Evolutionary conservation across 2,797 vertebrate genomes (phyloP).

Genomic region (Eupleurogrammus muticus): DNA sequence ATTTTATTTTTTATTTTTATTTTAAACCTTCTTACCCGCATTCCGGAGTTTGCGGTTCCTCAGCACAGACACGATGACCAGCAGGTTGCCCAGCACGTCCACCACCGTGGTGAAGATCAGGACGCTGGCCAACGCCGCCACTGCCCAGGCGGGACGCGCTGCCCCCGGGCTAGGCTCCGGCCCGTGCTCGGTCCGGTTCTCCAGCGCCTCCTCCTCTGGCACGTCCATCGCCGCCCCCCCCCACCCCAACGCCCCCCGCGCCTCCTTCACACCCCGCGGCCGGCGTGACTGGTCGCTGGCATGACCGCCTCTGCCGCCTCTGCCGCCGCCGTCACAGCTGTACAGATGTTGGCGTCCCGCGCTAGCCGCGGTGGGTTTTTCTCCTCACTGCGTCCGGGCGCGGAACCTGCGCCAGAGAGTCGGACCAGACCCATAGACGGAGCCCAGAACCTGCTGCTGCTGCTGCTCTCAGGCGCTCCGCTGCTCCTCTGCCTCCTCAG

Average conservation of each 20-base stretch:
- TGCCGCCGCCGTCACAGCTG: no score
- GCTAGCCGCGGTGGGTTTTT: background rate
- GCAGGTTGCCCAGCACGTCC: slow-evolving; percentile 87
- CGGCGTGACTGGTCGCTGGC: slow-evolving; percentile 5
- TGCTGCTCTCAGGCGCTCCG: background rate
- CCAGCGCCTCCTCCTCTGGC: slow-evolving; percentile 82
- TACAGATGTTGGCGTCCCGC: background rate
- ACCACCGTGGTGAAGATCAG: slow-evolving; percentile 88
- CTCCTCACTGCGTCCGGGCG: slow-evolving; percentile 5
- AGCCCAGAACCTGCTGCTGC: background rate
- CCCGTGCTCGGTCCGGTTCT: slow-evolving; percentile 75
- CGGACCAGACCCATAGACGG: slow-evolving; percentile 17
- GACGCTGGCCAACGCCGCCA: slow-evolving; percentile 84
- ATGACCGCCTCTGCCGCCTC: slow-evolving; percentile 23
- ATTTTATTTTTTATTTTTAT: no score
- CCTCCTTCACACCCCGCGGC: slow-evolving; percentile 5
- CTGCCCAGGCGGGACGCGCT: slow-evolving; percentile 81
- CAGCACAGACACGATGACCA: slow-evolving; percentile 87
- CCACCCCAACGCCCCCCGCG: background rate
- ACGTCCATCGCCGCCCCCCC: slow-evolving; percentile 58
- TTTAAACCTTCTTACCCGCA: slow-evolving; percentile 82
- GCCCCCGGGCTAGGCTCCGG: slow-evolving; percentile 64
- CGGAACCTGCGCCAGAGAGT: slow-evolving; percentile 8
- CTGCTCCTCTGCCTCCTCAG: slow-evolving; percentile 7
- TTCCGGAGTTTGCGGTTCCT: slow-evolving; percentile 89